Base-by-base conservation (phyloP, 2,113 vertebrate species). In the Cyanoliseus patagonus region DNA sequence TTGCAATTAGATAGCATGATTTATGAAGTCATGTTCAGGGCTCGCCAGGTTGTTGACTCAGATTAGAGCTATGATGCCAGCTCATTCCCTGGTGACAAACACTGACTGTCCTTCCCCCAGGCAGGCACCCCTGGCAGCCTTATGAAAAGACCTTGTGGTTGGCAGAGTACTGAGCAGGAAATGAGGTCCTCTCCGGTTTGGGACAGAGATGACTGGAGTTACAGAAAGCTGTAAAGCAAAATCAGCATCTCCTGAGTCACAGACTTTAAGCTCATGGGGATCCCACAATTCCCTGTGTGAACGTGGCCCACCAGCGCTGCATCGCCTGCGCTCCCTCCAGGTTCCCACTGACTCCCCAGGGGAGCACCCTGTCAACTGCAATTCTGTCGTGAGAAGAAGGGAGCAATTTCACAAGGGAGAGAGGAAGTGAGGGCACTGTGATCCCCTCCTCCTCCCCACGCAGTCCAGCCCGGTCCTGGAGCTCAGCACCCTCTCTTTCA, bases 31-130 rank as follows among this genome's bases (percentile, higher is more conserved):
- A 93, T 88, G 69, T 90, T 95, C 95, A 64, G 86, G 93, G 79
- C 95, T 76, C 63, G 80, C 91, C 93, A 96, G 94, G 95, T 80
- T 88, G 91, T 95, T 97, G 96, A 97, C 90, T 97, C 96, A 96
- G 95, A 97, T 83, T 24, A 31, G 79, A 94, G 90, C 91, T 62
- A 19, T 44, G 92, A 75, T 97, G 96, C 90, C 95, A 96, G 72
- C 94, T 97, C 94, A 95, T 91, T 98, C 97, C 96, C 95, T 81
- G 37, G 92, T 90, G 96, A 97, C 95, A 97, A 97, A 92, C 90
- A 78, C 90, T 81, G 95, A 96, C 86, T 95, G 94, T 97, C 95
- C 96, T 96, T 92, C 86, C 94, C 88, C 6, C 92, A 92, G 93
- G 79, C 68, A 44, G 86, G 88, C 95, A 90, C 95, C 89, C 96